Percentiles rank a stretch among this genome's conserved stretches.
These are phyloP conservation scores for Anniella stebbinsi DNA, from an alignment of 2,797 vertebrate genomes.

Conservation along the genomic window DNA sequence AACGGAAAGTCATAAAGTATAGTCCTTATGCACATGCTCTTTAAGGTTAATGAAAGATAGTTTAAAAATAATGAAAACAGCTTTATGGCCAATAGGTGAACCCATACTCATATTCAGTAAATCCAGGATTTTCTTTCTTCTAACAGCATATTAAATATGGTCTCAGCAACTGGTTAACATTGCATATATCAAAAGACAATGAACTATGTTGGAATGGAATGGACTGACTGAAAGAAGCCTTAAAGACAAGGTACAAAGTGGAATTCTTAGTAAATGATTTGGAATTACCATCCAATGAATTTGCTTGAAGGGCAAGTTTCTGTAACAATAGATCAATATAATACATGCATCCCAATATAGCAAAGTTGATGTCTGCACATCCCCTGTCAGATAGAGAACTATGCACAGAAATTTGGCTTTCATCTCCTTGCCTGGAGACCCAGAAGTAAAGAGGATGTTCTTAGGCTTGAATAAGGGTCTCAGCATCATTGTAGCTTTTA, in stretches of 20 bases:
- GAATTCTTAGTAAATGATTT: background rate
- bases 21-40: slow-evolving; percentile 42
- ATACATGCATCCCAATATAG: background rate
- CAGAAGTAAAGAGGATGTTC: background rate
- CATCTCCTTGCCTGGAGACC: background rate
- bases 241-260: background rate
- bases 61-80: slow-evolving; percentile 67
- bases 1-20: slow-evolving; percentile 50
- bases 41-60: slow-evolving; percentile 55
- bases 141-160: background rate
- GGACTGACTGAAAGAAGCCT: accelerated
- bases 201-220: background rate
- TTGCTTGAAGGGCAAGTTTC: background rate
- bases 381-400: too few relatives aligned
- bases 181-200: background rate
- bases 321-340: background rate
- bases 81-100: slow-evolving; percentile 53
- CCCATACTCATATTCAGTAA: slow-evolving; percentile 51
- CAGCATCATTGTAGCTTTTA: background rate
- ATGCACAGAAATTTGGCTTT: background rate
- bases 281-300: background rate
- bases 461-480: background rate
- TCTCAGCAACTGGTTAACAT: background rate
- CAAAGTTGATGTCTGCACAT: background rate
- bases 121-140: slow-evolving; percentile 18